Percentiles rank a stretch among this genome's conserved stretches.
Evolutionary conservation across 1,140 invertebrate genomes (phyloP).

Genomic region (Nasonia vitripennis): DNA sequence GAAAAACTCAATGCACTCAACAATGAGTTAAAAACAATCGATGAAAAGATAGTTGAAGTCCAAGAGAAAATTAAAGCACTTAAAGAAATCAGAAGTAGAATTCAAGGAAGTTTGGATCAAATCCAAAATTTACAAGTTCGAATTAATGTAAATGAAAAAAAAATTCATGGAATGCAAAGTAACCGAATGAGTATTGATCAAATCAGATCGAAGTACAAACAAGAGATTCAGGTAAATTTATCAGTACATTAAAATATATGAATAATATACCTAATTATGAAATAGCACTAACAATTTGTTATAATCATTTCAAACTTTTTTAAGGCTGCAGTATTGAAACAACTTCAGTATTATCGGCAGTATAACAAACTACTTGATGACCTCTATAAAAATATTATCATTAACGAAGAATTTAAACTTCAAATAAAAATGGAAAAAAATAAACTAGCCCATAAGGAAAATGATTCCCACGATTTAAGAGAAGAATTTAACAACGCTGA

Average conservation of each 20-base stretch:
- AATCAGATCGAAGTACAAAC: slow-evolving; percentile 59
- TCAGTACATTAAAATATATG: background rate
- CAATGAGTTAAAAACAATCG: slow-evolving; percentile 3
- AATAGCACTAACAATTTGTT: background rate
- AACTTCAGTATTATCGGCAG: slow-evolving; percentile 23
- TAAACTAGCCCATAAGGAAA: slow-evolving; percentile 55
- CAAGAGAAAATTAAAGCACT: slow-evolving; percentile 65
- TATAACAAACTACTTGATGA: slow-evolving; percentile 62
- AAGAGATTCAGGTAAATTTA: slow-evolving; percentile 61
- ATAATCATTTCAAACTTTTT: slow-evolving; percentile 16
- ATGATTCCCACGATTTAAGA: slow-evolving; percentile 59
- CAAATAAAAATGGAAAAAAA: slow-evolving; percentile 61
- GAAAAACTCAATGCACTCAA: slow-evolving; percentile 4
- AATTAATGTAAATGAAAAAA: slow-evolving; percentile 61
- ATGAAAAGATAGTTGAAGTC: slow-evolving; percentile 58
- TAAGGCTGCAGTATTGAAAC: slow-evolving; percentile 25
- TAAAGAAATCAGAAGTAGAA: slow-evolving; percentile 60
- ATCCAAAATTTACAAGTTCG: slow-evolving; percentile 62
- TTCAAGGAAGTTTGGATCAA: slow-evolving; percentile 57
- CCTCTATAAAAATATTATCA: slow-evolving; percentile 55
- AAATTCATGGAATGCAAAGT: slow-evolving; percentile 56
- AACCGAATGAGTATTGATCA: slow-evolving; percentile 63
- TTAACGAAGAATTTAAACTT: slow-evolving; percentile 58
- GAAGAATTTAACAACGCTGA: slow-evolving; percentile 59
- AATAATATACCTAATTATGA: background rate